Percentiles rank a stretch among this genome's conserved stretches.
phyloP scores from a whole-genome alignment of 2,113 vertebrate genomes.

The Phyllostomus hastatus region DNA sequence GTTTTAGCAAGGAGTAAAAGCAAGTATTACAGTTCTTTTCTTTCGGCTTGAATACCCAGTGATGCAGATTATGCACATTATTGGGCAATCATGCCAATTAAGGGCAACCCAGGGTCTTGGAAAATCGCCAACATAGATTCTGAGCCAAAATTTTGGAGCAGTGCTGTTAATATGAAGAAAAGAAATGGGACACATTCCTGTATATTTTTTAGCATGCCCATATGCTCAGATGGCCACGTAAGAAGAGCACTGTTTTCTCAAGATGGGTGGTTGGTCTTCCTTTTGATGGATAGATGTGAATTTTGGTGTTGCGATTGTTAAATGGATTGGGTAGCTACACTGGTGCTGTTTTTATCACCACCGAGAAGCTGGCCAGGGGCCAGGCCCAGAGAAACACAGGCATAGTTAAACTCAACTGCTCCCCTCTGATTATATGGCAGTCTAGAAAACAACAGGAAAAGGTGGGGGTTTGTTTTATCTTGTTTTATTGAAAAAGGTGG shows the following conservation, averaged over 20 bases:
- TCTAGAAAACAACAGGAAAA: neutral
- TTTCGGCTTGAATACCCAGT: conserved; percentile 54
- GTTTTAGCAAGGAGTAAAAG: conserved; percentile 51
- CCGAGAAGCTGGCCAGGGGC: conserved; percentile 37
- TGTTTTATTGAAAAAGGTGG: conserved; percentile 35
- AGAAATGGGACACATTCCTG: conserved; percentile 56
- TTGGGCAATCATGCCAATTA: conserved; percentile 65
- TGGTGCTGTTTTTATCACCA: neutral
- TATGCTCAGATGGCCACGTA: conserved; percentile 9
- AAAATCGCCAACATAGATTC: conserved; percentile 24
- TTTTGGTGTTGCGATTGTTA: conserved; percentile 53
- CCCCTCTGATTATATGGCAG: conserved; percentile 26
- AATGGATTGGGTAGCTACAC: conserved; percentile 16
- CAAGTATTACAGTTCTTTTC: conserved; percentile 22
- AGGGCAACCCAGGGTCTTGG: conserved; percentile 48
- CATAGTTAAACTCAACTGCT: conserved; percentile 36
- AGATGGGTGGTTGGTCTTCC: conserved; percentile 36
- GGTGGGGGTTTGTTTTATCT: neutral
- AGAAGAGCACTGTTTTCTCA: conserved; percentile 24
- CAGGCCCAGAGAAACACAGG: conserved; percentile 47
- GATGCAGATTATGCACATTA: conserved; percentile 59
- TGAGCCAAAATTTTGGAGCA: conserved; percentile 47
- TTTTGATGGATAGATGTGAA: neutral
- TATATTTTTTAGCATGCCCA: conserved; percentile 33
- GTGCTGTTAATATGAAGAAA: conserved; percentile 44